Evolutionary conservation across 1,140 invertebrate genomes (phyloP), one percentile per base, ranked within the genome.

Genomic region (Drosophila prosaltans): DNA sequence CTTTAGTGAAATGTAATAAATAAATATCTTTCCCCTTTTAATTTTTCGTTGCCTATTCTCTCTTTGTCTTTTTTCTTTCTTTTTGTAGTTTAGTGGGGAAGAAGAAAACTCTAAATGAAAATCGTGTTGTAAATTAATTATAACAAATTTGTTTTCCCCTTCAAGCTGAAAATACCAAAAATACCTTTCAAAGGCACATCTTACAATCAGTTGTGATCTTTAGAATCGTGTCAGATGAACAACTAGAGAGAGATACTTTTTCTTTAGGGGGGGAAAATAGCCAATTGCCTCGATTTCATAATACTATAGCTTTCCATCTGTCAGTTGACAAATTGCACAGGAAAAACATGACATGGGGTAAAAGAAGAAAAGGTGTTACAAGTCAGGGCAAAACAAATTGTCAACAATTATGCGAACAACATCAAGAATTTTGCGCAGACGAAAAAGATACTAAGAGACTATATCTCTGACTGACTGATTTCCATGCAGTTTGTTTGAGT

Each of bases 251-350:
- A 36, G 32, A 36, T 5, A 36, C 32, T 36, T 36, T 36, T 36
- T 36, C 1, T 36, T 1, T 36, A 51, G 10, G 24, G 9, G 45
- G 45, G 16, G 39, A 28, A 10, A 32, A 21, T 9, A 28, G 24
- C 2, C 45, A 57, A 65, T 65, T 68, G 81, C 45, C 62, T 55
- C 41, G 32, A 78, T 89, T 89, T 90, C 81, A 79, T 83, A 89
- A 89, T 84, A 68, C 36, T 55, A 28, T 26, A 62, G 40, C 58
- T 60, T 64, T 40, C 58, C 45, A 83, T 84, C 84, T 90, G 81
- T 84, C 85, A 90, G 85, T 78, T 91, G 89, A 91, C 84, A 91
- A 91, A 91, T 91, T 89, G 89, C 89, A 81, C 89, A 82, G 89
- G 89, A 91, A 91, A 91, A 91, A 91, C 89, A 91, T 89, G 89